phyloP scores from a whole-genome alignment of 53 echinoderm and acorn worm genomes.

The Holothuria leucospilota region DNA sequence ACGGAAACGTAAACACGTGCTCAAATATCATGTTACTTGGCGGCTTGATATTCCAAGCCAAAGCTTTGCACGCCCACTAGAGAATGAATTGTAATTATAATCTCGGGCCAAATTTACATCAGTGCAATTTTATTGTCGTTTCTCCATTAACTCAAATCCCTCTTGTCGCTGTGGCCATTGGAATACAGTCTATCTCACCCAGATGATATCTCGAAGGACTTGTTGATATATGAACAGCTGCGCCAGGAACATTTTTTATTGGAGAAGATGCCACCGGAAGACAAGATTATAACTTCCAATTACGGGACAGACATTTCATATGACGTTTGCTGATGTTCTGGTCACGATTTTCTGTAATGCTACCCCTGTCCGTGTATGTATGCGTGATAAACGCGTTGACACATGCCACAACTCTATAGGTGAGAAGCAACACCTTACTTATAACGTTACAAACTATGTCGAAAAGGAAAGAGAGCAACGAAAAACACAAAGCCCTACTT shows the following conservation, averaged over 20 bases:
- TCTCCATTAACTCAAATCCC: slow-evolving; percentile 34
- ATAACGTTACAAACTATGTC: no score
- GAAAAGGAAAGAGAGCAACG: no score
- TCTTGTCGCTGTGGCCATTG: slow-evolving; percentile 3
- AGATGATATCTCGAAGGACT: not conserved
- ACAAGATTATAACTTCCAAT: slow-evolving; percentile 37
- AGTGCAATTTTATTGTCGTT: slow-evolving; percentile 31
- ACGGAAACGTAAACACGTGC: slow-evolving; percentile 16
- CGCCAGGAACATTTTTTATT: slow-evolving; percentile 7
- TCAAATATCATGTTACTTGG: slow-evolving; percentile 21
- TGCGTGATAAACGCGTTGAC: no score
- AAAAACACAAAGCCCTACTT: no score
- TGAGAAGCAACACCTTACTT: no score
- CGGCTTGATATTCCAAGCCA: not conserved
- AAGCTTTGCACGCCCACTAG: not conserved
- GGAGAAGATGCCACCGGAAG: slow-evolving; percentile 7
- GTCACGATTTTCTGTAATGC: slow-evolving; percentile 18
- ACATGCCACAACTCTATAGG: no score
- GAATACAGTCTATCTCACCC: not conserved
- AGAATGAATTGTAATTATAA: slow-evolving; percentile 7
- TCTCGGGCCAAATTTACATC: slow-evolving; percentile 18
- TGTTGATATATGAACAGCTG: slow-evolving; percentile 39
- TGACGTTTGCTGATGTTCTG: slow-evolving; percentile 1
- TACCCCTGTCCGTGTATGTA: not conserved
- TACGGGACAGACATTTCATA: slow-evolving; percentile 11